Base-by-base conservation (phyloP, 1,140 invertebrate species). In the Bombus superbus region DNA sequence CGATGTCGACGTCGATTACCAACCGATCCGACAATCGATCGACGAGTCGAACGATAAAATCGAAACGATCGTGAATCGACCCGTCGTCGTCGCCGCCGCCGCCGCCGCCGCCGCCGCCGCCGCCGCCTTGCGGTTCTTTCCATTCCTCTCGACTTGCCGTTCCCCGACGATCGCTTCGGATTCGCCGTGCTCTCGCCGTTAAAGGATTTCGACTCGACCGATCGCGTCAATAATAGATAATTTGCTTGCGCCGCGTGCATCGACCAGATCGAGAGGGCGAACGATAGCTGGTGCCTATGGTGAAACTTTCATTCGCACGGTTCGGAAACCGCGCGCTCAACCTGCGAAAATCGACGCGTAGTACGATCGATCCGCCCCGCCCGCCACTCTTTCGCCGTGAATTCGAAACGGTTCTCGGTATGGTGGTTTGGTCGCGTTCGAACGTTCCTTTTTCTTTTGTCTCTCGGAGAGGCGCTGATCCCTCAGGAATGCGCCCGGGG, bases 401-500 rank as follows among this genome's bases (percentile, higher is more conserved):
- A 53, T 53, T 53, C 47, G 47, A 22, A 53, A 53, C 47, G 47
- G 6, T 53, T 53, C 47, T 53, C 47, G 47, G 47, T 18, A 53
- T 1, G 18, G 47, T 53, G 47, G 71, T 53, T 57, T 53, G 18
- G n/a, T 42, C 32, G n/a, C n/a, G 57, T 28, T n/a, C 28, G 15
- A 18, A 28, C 44, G n/a, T 75, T 72, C 35, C 68, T 78, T 84
- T 79, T 73, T 32, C 53, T 42, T 66, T 32, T 18, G 40, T 69
- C 38, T 44, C n/a, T 22, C 0, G 5, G 47, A 22, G 47, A 53
- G 18, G 18, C 28, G 57, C 71, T 71, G 80, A 83, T 86, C 68
- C 68, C 72, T 32, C 78, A 76, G 86, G 87, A 86, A 90, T 88
- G 71, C 80, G 88, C 89, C 80, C 80, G 40, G 40, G 62, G 89